These are phyloP conservation scores for Phania funesta DNA, from an alignment of 2,888 invertebrate genomes.

Conservation along the genomic window DNA sequence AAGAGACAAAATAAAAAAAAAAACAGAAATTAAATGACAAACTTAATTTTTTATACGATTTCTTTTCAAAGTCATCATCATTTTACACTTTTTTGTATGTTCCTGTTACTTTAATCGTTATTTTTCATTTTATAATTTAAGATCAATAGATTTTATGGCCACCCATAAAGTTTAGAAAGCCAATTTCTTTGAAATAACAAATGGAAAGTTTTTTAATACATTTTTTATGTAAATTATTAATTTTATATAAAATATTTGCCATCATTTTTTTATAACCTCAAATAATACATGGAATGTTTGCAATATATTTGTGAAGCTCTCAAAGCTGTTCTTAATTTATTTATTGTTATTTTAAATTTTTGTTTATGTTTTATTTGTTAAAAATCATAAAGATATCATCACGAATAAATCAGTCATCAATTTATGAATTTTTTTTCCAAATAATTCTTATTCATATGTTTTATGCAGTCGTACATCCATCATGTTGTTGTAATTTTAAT, in stretches of 20 bases:
- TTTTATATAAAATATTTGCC: not conserved
- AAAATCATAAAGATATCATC: conserved; percentile 63
- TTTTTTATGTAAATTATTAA: not conserved
- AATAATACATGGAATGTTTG: not conserved
- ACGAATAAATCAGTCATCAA: conserved; percentile 61
- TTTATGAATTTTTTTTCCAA: conserved; percentile 33
- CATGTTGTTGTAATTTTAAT: conserved; percentile 42
- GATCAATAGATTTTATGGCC: conserved; percentile 35
- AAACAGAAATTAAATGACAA: conserved; percentile 12
- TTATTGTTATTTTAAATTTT: conserved; percentile 16
- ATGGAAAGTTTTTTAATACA: not conserved
- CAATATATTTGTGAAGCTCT: not conserved
- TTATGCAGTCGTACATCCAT: not conserved
- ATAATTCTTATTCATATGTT: not conserved
- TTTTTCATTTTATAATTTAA: not conserved
- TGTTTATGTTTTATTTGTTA: too few species aligned
- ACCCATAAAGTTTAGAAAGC: conserved; percentile 28
- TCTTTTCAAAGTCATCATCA: conserved; percentile 30
- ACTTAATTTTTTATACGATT: conserved; percentile 37
- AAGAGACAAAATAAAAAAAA: conserved; percentile 12
- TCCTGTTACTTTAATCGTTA: not conserved
- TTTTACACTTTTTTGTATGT: not conserved
- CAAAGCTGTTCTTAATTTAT: not conserved
- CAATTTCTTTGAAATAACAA: not conserved
- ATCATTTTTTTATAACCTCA: not conserved